Evolutionary conservation across 2,888 invertebrate genomes (phyloP).

Genomic region (Xanthorhoe spadicearia): DNA sequence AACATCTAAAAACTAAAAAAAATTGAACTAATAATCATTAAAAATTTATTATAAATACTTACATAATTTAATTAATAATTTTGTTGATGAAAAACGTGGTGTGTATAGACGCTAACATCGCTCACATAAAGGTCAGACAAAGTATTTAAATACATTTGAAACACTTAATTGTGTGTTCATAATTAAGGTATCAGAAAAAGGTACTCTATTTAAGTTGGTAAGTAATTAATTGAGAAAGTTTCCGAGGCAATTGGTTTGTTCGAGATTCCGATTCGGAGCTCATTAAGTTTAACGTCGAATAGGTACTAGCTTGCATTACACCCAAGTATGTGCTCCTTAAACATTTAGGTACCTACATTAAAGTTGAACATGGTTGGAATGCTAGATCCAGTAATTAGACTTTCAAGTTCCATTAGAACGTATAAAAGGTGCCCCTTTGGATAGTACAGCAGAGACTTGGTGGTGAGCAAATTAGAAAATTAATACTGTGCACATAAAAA

Average conservation of each 20-base stretch:
- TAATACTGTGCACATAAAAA: no score
- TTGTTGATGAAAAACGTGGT: no score
- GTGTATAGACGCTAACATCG: neutral
- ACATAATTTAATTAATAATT: no score
- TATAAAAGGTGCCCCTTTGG: no score
- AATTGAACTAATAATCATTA: no score
- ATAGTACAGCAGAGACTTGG: no score
- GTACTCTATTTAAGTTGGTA: slow-evolving; percentile 22
- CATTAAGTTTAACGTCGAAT: slow-evolving; percentile 18
- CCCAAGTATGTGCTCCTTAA: neutral
- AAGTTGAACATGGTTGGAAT: neutral
- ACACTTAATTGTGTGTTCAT: slow-evolving; percentile 61
- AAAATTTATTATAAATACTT: no score
- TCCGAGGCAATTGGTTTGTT: slow-evolving; percentile 20
- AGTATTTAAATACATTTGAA: slow-evolving; percentile 12
- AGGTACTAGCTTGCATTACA: slow-evolving; percentile 1
- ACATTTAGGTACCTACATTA: neutral
- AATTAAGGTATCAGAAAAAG: slow-evolving; percentile 57
- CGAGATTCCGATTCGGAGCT: slow-evolving; percentile 10
- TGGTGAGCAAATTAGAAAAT: no score
- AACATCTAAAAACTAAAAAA: no score
- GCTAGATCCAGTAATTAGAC: no score
- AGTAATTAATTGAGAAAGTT: slow-evolving; percentile 28
- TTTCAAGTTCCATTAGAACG: no score
- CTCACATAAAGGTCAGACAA: neutral